Evolutionary conservation across 2,888 invertebrate species (phyloP), one percentile per base, ranked within the genome.

Genomic region (Temnothorax rugatulus): DNA sequence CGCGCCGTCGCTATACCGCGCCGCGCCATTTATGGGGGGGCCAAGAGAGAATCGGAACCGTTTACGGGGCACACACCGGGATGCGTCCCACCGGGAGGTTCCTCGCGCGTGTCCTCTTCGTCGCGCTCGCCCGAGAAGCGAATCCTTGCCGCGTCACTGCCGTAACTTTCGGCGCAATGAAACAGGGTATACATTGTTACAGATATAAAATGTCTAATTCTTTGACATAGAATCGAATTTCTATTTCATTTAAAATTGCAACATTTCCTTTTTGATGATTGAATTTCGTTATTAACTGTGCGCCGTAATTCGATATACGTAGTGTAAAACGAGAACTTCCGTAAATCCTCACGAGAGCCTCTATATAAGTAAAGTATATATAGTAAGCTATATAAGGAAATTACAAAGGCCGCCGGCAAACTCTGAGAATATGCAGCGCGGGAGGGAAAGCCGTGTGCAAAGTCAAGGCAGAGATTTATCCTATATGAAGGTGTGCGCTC

Each of bases 31-130:
- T 81, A 81, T 73, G 79, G 79, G 93, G 91, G 91, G 93, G 94
- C 86, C 90, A 91, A 91, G 90, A 90, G 93, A 93, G 90, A 92
- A 93, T 93, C 93, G 92, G 89, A 91, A 93, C 92, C 91, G 93
- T 92, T 92, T 93, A 93, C 91, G 89, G 86, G 89, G 81, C 84
- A 84, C 68, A 74, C 61, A 74, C 63, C 79, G 64, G 61, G 87
- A 87, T 64, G 44, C 75, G 61, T 38, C 61, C 75, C 77, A 52
- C 44, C 77, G 64, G 61, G 87, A 84, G 84, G 84, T 84, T 89
- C 86, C 71, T 71, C 76, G 79, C 25, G 64, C 41, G 41, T 47
- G 50, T n/a, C 64, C 84, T 86, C 83, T 84, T 84, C 79, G 34
- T 84, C 21, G 25, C 9, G 41, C 15, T 21, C 25, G 89, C 79